Base-by-base conservation (phyloP, 2,113 vertebrate species). In the Amia ocellicauda region DNA sequence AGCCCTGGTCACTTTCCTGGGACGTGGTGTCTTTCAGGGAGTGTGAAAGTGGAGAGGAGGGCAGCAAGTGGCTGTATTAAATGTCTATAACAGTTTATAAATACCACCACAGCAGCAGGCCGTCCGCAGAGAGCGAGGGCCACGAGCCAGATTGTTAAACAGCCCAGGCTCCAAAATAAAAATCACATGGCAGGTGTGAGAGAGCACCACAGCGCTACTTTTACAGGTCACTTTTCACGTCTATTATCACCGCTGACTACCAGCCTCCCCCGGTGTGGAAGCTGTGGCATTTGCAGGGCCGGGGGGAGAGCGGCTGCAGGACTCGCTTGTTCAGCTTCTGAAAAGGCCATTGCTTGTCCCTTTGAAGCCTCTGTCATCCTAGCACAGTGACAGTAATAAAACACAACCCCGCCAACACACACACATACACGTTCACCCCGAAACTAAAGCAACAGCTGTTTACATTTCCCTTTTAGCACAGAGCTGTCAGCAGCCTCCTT, bases 381-480 rank as follows among this genome's bases (percentile, higher is more conserved):
- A 74, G 58, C 70, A 55, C 16, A 10, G 42, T 31, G 26, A 41
- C 29, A 19, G 53, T 42, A 49, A 31, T 20, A 22, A 16, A 2
- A 41, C 36, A 11, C 52, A 5, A 36, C 1, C 31, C 31, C 31
- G 11, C 5, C 31, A 36, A 36, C 5, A 36, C 31, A 36, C n/a
- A n/a, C 31, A 1, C 27, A 11, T 63, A 61, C 5, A 36, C 61
- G 54, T 71, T 77, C 74, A 70, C 72, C 66, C 68, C 45, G 62
- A 66, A 50, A 43, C 64, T 28, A 56, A 28, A 14, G 56, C 56
- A 67, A 66, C 85, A 84, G 86, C 80, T 85, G 79, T 78, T 76
- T 80, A 47, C 62, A 66, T 77, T 76, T 83, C 71, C 70, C 74
- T 82, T 78, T 83, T 69, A 86, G 78, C 76, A 66, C 61, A 56